Base-by-base conservation (phyloP, 2,113 vertebrate genomes). In the Serilophus lunatus region DNA sequence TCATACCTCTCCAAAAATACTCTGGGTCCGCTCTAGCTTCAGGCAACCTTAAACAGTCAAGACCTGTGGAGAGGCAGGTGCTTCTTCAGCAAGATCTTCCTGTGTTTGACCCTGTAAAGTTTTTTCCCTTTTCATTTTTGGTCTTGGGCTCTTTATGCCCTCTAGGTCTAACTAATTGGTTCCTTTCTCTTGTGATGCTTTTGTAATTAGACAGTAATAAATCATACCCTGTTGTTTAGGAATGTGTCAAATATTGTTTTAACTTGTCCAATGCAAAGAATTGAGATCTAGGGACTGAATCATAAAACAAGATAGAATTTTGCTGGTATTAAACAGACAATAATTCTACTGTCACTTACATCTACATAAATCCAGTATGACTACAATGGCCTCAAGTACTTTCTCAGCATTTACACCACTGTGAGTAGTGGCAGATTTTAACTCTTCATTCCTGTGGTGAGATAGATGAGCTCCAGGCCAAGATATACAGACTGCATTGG, bases 361-460 rank as follows among this genome's bases (percentile, higher is more conserved):
- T 88, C 38, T 88, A 56, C 88, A 92, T 95, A 95, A 95, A 93
- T 92, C 40, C 69, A 60, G 28, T 64, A 74, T 78, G 72, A 85
- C 51, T 88, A 31, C 44, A 56, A n/a, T 75, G 93, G 88, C 82
- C 69, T 88, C 40, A 74, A 95, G 82, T 94, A 83, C 60, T 94
- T 94, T 94, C 90, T 96, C 90, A 94, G 79, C 85, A 78, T 86
- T 95, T 93, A 88, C 80, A 88, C 68, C 68, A 75, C 56, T 68
- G 23, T 92, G 85, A 96, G n/a, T 60, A 85, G 90, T 49, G 86
- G 90, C 71, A 90, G 79, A 88, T 90, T 90, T 96, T 90, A 95
- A 95, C 90, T 96, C 87, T 54, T 90, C 59, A 80, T 95, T 96
- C 75, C 59, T 94, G 88, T 71, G 92, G 93, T 85, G 64, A 96